Conservation (phyloP, 2,113 vertebrate genomes). For the Erpornis zantholeuca region DNA sequence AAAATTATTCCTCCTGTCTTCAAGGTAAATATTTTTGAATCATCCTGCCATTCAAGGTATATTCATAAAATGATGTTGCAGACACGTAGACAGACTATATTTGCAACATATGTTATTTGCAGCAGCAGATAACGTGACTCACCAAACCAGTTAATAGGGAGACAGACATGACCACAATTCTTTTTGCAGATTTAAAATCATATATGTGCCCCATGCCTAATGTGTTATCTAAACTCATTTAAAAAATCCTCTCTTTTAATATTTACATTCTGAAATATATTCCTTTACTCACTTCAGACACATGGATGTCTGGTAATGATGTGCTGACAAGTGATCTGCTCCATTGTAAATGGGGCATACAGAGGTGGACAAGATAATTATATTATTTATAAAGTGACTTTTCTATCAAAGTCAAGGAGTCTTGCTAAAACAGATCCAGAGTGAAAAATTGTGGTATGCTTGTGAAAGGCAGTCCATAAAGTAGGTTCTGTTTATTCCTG, state of each 20-base stretch:
- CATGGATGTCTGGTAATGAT: not conserved
- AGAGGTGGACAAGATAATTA: slow-evolving; percentile 17
- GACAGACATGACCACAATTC: not conserved
- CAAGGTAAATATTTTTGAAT: not conserved
- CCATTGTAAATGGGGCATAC: not conserved
- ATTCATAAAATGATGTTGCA: not conserved
- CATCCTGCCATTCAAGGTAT: not conserved
- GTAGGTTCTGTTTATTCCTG: not conserved
- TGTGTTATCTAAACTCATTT: not conserved
- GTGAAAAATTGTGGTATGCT: not conserved
- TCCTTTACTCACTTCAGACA: not conserved
- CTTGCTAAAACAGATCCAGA: not conserved
- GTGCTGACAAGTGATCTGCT: not conserved
- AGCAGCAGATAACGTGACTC: not conserved
- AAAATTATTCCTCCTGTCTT: not conserved
- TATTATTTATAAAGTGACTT: not conserved
- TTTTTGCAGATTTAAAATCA: not conserved
- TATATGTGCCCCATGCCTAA: not conserved
- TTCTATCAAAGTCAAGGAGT: not conserved
- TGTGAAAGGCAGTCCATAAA: not conserved
- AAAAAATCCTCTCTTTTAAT: not conserved
- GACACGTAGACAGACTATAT: not conserved
- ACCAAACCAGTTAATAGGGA: not conserved
- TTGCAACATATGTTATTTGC: not conserved
- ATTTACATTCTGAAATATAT: not conserved